Evolutionary conservation across 2,113 vertebrate genomes (phyloP).

Genomic region (Noturus placidus): DNA sequence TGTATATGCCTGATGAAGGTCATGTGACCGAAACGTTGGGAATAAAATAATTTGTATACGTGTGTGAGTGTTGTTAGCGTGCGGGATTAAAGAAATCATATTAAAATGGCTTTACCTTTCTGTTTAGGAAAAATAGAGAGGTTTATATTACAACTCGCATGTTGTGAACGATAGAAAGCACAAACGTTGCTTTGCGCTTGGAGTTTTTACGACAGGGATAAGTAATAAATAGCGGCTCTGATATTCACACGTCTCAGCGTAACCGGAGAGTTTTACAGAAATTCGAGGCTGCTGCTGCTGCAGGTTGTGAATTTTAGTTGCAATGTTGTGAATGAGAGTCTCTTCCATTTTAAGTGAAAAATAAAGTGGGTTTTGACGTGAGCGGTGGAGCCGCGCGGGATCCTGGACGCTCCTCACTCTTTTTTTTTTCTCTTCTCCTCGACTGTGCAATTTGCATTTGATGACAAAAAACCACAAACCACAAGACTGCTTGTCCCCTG

Average conservation of each 20-base stretch:
- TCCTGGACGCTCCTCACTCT: conserved; percentile 75
- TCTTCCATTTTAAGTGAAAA: conserved; percentile 52
- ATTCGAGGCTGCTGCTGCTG: not conserved
- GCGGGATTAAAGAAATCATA: too few species aligned
- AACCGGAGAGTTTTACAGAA: not conserved
- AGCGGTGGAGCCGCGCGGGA: conserved; percentile 72
- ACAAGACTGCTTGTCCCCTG: conserved; percentile 78
- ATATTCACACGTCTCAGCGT: not conserved
- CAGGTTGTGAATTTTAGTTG: not conserved
- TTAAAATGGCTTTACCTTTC: too few species aligned
- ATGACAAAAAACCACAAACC: conserved; percentile 79
- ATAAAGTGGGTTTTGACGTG: conserved; percentile 50
- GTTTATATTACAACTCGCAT: not conserved
- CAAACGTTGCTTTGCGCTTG: not conserved
- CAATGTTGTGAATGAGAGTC: not conserved
- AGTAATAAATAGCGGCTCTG: not conserved
- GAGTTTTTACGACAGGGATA: not conserved
- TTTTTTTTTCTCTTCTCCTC: conserved; percentile 65
- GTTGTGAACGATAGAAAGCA: not conserved
- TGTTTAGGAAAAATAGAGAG: too few species aligned
- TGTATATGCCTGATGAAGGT: too few species aligned
- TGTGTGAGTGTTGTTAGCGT: too few species aligned
- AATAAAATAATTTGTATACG: too few species aligned
- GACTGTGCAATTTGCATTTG: conserved; percentile 79
- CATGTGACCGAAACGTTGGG: too few species aligned